Conservation (phyloP, 2,113 vertebrate species). For the Urocolius indicus region DNA sequence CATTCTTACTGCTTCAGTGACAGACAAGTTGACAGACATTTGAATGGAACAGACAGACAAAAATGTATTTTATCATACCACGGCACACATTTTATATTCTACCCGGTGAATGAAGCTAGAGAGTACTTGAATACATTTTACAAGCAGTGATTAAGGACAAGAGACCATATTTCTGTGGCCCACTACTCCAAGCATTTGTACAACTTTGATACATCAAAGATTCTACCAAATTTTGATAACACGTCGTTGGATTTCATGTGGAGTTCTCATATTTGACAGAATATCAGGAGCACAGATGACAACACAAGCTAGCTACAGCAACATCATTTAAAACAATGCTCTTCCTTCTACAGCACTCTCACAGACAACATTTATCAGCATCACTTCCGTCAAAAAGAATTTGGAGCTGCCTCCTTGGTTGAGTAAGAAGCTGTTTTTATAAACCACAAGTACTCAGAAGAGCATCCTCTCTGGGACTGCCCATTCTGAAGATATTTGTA, state of each 20-base stretch:
- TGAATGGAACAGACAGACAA: slow-evolving; percentile 53
- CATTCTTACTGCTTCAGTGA: not conserved
- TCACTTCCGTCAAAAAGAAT: not conserved
- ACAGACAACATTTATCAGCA: not conserved
- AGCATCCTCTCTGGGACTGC: not conserved
- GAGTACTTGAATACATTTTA: not conserved
- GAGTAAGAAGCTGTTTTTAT: not conserved
- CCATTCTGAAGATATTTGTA: not conserved
- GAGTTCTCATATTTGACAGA: slow-evolving; percentile 23
- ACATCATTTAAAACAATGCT: not conserved
- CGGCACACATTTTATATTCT: slow-evolving; percentile 11
- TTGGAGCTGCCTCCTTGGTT: not conserved
- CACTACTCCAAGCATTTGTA: slow-evolving; percentile 62
- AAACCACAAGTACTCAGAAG: not conserved
- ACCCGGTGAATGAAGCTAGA: not conserved
- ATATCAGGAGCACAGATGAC: not conserved
- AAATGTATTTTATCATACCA: slow-evolving; percentile 10
- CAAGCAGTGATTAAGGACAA: not conserved
- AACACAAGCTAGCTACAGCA: not conserved
- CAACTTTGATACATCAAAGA: not conserved
- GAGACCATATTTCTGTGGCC: not conserved
- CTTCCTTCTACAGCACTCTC: not conserved
- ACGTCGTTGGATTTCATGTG: not conserved
- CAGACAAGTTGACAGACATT: slow-evolving; percentile 35
- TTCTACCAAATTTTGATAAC: not conserved